These are phyloP conservation scores for Lepidocolaptes lacrymiger DNA, from an alignment of 2,797 vertebrate species.

Conservation along the genomic window DNA sequence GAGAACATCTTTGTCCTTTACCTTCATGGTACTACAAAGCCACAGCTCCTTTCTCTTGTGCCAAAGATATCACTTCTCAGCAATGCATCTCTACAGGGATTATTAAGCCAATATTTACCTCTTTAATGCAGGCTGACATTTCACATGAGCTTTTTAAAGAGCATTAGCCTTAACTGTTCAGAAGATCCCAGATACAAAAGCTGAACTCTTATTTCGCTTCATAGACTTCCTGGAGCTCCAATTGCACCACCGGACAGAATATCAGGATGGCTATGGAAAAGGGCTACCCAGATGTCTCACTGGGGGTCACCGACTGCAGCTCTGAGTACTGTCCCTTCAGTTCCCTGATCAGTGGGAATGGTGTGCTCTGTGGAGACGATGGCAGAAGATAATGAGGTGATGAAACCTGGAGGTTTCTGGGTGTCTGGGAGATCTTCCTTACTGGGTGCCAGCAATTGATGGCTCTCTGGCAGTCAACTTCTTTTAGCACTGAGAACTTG, in stretches of 20 bases:
- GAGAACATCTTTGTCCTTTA: not conserved
- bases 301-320: not conserved
- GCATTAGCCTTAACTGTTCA: accelerated
- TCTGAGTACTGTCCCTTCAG: not conserved
- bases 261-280: not conserved
- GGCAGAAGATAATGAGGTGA: not conserved
- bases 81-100: not conserved
- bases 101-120: not conserved
- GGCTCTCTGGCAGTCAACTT: not conserved
- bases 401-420: accelerated
- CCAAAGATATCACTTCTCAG: not conserved
- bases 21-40: not conserved
- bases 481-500: not conserved
- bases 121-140: not conserved
- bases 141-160: not conserved
- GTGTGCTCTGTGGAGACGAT: accelerated
- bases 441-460: not conserved
- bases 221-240: not conserved
- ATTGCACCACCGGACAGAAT: not conserved
- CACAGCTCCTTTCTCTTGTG: not conserved
- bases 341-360: no score
- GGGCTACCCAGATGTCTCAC: accelerated
- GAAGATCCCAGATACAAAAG: not conserved
- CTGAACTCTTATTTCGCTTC: not conserved
- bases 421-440: not conserved